Base-by-base conservation (phyloP, 2,888 invertebrate genomes). In the Zele albiditarsus region DNA sequence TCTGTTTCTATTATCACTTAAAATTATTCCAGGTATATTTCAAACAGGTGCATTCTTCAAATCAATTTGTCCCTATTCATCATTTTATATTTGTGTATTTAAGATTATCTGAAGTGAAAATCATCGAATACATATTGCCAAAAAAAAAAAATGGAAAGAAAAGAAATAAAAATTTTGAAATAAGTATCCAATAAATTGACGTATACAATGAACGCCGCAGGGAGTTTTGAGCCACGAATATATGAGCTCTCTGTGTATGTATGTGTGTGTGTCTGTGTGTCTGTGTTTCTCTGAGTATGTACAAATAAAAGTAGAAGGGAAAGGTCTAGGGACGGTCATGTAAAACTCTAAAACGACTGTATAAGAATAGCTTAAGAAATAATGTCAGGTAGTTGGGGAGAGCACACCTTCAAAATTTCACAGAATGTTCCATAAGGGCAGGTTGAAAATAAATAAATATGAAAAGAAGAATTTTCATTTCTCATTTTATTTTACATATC, bases 341-440 rank as follows among this genome's bases (percentile, higher is more conserved):
- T 53, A 53, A 53, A 53, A 20, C 4, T 53, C 6, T 53, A 38
- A 38, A 38, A 38, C 38, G 38, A 8, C 38, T 38, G 38, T 38
- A 6, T 53, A 53, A 53, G 53, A 53, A 53, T 53, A 23, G 53
- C 53, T 20, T 23, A 53, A 10, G 8, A 53, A 53, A 53, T 53
- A 53, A 53, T 53, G 53, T 53, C 53, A 53, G 53, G 53, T 53
- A 53, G 53, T 53, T 53, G 23, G 20, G 20, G 53, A 20, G 20
- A 3, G 38, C 38, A 12, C 3, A 33, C 33, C 33, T 12, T 5
- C 4, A 20, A 20, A 20, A 53, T 53, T 53, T 20, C 20, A 20
- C 4, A 20, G n/a, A 53, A 53, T 8, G 20, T 8, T 20, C n/a
- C 20, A 46, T 53, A 20, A 20, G 53, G 53, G 53, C 53, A 53